These are phyloP conservation scores for Leistus spinibarbis DNA, from an alignment of 2,888 invertebrate genomes.

Conservation along the genomic window DNA sequence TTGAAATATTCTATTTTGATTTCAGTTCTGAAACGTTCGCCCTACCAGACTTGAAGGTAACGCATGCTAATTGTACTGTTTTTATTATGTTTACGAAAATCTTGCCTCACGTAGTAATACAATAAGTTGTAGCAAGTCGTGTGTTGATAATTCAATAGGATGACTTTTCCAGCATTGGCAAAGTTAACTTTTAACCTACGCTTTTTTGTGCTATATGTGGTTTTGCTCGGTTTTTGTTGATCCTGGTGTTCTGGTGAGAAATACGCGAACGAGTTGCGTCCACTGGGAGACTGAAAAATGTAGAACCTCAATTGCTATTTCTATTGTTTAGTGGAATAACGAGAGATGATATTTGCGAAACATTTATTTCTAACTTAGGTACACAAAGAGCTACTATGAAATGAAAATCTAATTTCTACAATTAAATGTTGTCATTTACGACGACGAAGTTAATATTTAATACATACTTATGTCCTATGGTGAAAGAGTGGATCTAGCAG, in stretches of 20 bases:
- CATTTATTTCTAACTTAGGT: no score
- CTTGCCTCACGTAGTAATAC: background rate
- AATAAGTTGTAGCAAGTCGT: background rate
- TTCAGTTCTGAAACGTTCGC: background rate
- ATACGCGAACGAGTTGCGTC: background rate
- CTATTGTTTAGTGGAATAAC: no score
- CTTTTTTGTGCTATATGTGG: background rate
- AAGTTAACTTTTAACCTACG: slow-evolving; percentile 1
- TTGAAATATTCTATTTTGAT: background rate
- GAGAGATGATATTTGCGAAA: no score
- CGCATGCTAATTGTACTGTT: background rate
- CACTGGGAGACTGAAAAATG: no score
- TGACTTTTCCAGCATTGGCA: background rate
- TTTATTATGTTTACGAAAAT: background rate
- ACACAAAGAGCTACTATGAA: no score
- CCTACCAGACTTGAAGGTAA: background rate
- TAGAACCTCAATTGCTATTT: no score
- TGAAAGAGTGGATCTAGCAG: no score
- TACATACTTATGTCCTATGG: no score
- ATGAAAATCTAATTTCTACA: no score
- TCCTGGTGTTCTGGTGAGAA: background rate
- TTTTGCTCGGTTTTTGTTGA: background rate
- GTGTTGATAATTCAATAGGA: background rate
- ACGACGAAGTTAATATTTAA: no score
- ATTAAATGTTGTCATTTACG: no score